These are phyloP conservation scores for Cinclus cinclus DNA, from an alignment of 2,113 vertebrate species.

Conservation along the genomic window DNA sequence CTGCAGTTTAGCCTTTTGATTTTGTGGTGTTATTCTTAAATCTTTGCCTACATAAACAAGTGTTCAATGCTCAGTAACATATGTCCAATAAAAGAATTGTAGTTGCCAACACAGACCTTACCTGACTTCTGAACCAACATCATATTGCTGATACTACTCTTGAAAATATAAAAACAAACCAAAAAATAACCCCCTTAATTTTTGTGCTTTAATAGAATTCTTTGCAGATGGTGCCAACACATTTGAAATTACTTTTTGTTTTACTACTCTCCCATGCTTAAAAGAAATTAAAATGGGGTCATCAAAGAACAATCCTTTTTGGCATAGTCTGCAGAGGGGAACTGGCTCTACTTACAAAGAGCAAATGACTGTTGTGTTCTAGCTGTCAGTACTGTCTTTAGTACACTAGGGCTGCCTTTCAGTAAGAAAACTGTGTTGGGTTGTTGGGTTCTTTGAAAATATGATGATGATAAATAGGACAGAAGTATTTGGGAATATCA, in stretches of 20 bases:
- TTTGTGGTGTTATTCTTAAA: conserved; percentile 50
- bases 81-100: conserved; percentile 61
- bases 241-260: neutral
- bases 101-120: conserved; percentile 37
- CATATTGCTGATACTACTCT: neutral
- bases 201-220: neutral
- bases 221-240: neutral
- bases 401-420: neutral
- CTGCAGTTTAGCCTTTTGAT: conserved; percentile 55
- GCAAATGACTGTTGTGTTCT: neutral
- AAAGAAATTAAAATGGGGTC: neutral
- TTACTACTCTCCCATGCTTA: neutral
- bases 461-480: neutral
- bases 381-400: neutral
- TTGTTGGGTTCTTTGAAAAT: neutral
- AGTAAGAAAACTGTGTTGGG: neutral
- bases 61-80: conserved; percentile 47
- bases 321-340: conserved; percentile 3
- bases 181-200: neutral
- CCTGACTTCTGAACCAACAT: conserved; percentile 28
- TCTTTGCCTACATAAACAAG: conserved; percentile 33
- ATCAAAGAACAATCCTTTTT: neutral
- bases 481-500: neutral
- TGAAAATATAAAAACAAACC: no score
- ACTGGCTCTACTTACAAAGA: neutral